Evolutionary conservation across 2,113 vertebrate genomes (phyloP).

Genomic region (Xiphorhynchus elegans): DNA sequence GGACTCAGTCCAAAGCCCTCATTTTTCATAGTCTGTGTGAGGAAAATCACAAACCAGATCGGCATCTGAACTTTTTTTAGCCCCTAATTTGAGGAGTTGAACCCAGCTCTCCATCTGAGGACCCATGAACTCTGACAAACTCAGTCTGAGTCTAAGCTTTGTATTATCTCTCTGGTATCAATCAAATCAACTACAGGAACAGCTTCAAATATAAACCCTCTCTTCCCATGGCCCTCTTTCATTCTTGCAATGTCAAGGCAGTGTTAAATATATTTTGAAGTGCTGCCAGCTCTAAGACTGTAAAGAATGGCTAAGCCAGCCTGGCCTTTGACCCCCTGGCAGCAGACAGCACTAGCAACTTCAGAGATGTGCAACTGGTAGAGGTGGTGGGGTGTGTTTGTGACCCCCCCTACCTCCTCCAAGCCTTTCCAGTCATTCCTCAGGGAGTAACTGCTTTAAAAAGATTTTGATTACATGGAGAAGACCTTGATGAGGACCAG

Average conservation of each 20-base stretch:
- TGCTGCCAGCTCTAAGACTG: background rate
- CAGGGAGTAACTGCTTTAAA: background rate
- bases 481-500: background rate
- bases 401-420: background rate
- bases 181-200: background rate
- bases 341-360: background rate
- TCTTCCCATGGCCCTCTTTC: constrained; percentile 9
- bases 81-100: background rate
- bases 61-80: constrained; percentile 19
- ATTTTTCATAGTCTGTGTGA: background rate
- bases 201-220: background rate
- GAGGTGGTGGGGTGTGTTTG: background rate
- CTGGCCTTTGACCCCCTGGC: background rate
- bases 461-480: background rate
- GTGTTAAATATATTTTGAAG: background rate
- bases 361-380: background rate
- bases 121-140: constrained; percentile 11
- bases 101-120: background rate
- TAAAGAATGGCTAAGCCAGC: background rate
- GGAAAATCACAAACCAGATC: background rate
- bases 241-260: background rate
- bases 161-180: constrained; percentile 16
- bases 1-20: background rate
- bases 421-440: background rate
- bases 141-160: background rate